Evolutionary conservation across 2,113 vertebrate genomes (phyloP), one percentile per base, ranked within the genome.

Genomic region (Tragelaphus imberbis): DNA sequence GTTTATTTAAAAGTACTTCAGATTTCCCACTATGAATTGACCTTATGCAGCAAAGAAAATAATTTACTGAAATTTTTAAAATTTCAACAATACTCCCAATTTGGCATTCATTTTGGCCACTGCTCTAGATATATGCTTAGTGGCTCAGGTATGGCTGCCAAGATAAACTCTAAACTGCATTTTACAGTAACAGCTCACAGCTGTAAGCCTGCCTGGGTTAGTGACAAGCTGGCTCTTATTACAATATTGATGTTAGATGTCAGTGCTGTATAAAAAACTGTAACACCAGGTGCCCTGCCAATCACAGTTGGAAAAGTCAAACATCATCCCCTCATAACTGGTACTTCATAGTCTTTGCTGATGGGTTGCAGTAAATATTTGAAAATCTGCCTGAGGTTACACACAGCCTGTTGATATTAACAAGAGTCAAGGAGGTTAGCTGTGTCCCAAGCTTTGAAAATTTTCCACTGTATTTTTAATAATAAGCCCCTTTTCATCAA

Each of bases 121-220:
- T 30, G 63, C 3, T 94, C 49, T 88, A 88, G 96, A 90, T 63
- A 92, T 14, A 85, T 40, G 23, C 36, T 93, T 71, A 77, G 28
- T 28, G 91, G 81, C 15, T 87, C 51, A 63, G 28, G 56, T 25
- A n/a, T 23, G 6, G 63, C 51, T 17, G 7, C 79, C 75, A 96
- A 87, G 47, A 75, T 61, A 85, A 58, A 96, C 68, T 87, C n/a
- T 84, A 93, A 86, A 87, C 44, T 79, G 65, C 71, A 65, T 94
- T 97, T 96, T 96, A 92, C 25, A 93, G 84, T 86, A 91, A 95
- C 58, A 91, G 63, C 7, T 91, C 63, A 87, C 56, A 95, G 96
- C 81, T 93, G n/a, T 80, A 96, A 91, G 92, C 58, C 63, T 53
- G 13, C 25, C 36, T 49, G 33, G 8, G 30, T 86, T 96, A 88